These are phyloP conservation scores for Pinctada fucata DNA, from an alignment of 2,888 invertebrate species.

Conservation along the genomic window DNA sequence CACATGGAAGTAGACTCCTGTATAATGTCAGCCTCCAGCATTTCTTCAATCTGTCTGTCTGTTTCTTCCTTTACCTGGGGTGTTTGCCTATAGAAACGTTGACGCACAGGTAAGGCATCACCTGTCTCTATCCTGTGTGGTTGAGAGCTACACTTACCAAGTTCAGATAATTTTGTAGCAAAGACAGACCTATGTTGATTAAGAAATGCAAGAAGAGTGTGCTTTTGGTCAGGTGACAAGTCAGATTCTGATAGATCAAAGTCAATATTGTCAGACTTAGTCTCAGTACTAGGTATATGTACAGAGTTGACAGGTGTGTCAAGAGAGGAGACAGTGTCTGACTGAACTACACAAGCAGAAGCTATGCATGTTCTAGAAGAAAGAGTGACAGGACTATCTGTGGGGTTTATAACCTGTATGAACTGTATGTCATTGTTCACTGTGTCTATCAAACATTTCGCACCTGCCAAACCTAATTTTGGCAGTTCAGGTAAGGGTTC, in stretches of 20 bases:
- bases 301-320: too few species aligned
- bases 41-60: too few species aligned
- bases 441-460: constrained; percentile 14
- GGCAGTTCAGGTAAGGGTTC: constrained; percentile 9
- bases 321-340: background rate
- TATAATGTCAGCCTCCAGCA: constrained; percentile 35
- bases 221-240: constrained; percentile 16
- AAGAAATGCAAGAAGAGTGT: constrained; percentile 7
- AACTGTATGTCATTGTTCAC: constrained; percentile 1
- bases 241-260: constrained; percentile 24
- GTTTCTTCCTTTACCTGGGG: constrained; percentile 41
- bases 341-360: constrained; percentile 3
- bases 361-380: background rate
- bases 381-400: background rate
- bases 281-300: too few species aligned
- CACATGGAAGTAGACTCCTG: constrained; percentile 40
- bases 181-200: constrained; percentile 26
- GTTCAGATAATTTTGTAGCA: constrained; percentile 23
- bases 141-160: constrained; percentile 9
- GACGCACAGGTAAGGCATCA: constrained; percentile 35
- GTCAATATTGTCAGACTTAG: too few species aligned
- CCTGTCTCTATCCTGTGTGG: constrained; percentile 48
- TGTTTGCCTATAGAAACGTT: constrained; percentile 28
- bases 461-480: constrained; percentile 10
- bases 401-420: constrained; percentile 17